Conservation (phyloP, 2,888 invertebrate genomes). For the Tetragonisca angustula region DNA sequence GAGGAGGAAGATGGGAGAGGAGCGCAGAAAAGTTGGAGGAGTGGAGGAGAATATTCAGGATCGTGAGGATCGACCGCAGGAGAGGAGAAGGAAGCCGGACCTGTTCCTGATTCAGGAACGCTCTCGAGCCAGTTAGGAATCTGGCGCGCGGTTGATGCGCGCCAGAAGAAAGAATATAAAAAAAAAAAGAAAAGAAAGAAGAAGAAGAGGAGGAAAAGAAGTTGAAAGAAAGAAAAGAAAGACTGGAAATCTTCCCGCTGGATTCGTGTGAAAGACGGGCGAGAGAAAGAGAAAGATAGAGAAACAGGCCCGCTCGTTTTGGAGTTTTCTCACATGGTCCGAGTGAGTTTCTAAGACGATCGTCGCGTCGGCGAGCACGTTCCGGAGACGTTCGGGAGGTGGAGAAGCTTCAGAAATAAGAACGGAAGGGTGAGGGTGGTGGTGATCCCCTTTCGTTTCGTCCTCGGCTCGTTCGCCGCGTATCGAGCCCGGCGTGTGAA, state of each 20-base stretch:
- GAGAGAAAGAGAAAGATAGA: not conserved
- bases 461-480: conserved; percentile 36
- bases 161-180: conserved; percentile 34
- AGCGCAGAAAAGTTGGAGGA: conserved; percentile 18
- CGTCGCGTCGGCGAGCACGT: conserved; percentile 71
- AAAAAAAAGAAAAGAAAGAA: conserved; percentile 12
- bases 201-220: conserved; percentile 2
- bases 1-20: conserved; percentile 12
- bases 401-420: conserved; percentile 59
- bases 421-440: conserved; percentile 52
- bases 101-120: conserved; percentile 67
- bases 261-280: conserved; percentile 50
- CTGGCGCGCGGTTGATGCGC: conserved; percentile 51
- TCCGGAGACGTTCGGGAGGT: conserved; percentile 13
- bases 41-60: conserved; percentile 64
- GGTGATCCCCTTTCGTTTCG: conserved; percentile 21
- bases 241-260: conserved; percentile 51
- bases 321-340: conserved; percentile 61
- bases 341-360: conserved; percentile 67
- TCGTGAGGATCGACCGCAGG: conserved; percentile 62
- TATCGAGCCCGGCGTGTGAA: conserved; percentile 3
- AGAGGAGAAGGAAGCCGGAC: conserved; percentile 64
- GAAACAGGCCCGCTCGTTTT: not conserved
- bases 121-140: conserved; percentile 57
- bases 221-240: conserved; percentile 4